Base-by-base conservation (phyloP, 2,113 vertebrate genomes). In the Oreochromis niloticus region DNA sequence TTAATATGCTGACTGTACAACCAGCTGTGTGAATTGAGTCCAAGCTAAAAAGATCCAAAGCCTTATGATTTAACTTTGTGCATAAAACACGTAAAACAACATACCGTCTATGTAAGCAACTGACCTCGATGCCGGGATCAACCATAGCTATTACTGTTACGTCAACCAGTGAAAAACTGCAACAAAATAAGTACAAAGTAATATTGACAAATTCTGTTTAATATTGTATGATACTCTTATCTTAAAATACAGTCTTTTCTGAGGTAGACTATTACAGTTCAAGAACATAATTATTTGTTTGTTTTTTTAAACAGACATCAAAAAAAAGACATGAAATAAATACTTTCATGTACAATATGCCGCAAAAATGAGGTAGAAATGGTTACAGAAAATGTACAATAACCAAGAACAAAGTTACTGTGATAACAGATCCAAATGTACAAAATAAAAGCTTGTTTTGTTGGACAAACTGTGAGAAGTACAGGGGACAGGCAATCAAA, bases 321-420 rank as follows among this genome's bases (percentile, higher is more conserved):
- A 95, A 97, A 95, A 97, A 96, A 96, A 97, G 97, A 97, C 97
- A 98, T 98, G 98, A 98, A 98, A 98, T 98, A 98, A 99, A 98
- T 98, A 99, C 80, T 97, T 97, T 98, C 98, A 98, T 97, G 97
- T 99, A 99, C 97, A 99, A 98, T 97, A 98, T 91, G 96, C 97
- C 96, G 97, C 98, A 98, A 98, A 96, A 98, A 98, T 98, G 98
- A 99, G 98, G 98, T 99, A 99, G 98, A 99, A 98, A 98, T 97
- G 97, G 98, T 99, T 97, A 98, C 97, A 98, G 96, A 98, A 97
- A 96, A 97, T 96, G 95, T 97, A 97, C 97, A 97, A 97, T 94
- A 96, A 97, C 93, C 94, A 96, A 96, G 94, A 95, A 96, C 89
- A 96, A 96, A 95, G 91, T 94, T 96, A 95, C 95, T 88, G 91